Base-by-base conservation (phyloP, 2,797 vertebrate genomes). In the Mus caroli region DNA sequence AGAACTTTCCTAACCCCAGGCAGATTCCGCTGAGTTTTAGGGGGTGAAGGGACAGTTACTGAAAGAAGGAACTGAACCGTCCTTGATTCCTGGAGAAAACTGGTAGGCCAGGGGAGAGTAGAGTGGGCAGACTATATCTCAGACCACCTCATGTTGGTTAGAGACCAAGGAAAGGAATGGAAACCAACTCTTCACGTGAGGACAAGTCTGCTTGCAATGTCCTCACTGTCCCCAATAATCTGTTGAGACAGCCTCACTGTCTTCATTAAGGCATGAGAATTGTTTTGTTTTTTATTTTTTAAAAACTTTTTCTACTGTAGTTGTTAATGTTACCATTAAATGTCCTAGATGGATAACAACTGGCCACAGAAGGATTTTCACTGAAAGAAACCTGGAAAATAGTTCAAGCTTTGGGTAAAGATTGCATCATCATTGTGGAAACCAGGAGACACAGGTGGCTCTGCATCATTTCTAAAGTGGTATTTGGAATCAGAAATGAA, bases 1-100 rank as follows among this genome's bases (percentile, higher is more conserved):
- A 94, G 95, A 97, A 95, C 58, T 96, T 97, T 97, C 94, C 95
- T 97, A 97, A 96, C 85, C 76, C 80, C 90, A 94, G 97, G 84
- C 96, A 97, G 90, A 97, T 95, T 96, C 96, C 91, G 87, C 46
- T 92, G 91, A 91, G 88, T 97, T 93, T 94, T 46, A 92, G 76
- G 31, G 76, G 69, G 24, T 22, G 67, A 37, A 34, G 1, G 31
- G 34, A 24, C 34, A 96, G 94, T 88, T 89, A 88, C 24, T 77
- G n/a, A 92, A 92, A 91, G 26, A 54, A 43, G 88, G 24, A 80
- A 80, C 60, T 46, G 86, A 95, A 80, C 19, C 76, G 79, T 92
- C 90, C 69, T 80, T 89, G 92, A 96, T 86, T 86, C 73, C 82
- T 95, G 43, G 40, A 67, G 88, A 92, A 86, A 93, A 58, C 62